A percentile compares a stretch with the other conserved stretches of the same genome.
These are phyloP conservation scores for Scaptomyza reducta DNA, from an alignment of 2,888 invertebrate genomes.

Conservation along the genomic window DNA sequence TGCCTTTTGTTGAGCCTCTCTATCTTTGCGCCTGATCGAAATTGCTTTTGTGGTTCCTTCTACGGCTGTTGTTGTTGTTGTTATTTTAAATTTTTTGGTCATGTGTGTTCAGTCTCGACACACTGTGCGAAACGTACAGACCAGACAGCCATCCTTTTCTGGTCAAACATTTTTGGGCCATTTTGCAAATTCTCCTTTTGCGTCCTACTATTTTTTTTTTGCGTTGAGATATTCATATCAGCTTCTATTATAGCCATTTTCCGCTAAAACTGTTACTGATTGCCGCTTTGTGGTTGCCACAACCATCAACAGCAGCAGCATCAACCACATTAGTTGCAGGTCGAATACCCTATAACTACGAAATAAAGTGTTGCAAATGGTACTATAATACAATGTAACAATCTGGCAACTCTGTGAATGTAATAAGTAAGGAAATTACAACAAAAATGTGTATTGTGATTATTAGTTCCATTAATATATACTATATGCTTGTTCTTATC, in stretches of 20 bases:
- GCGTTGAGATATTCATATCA: conserved; percentile 77
- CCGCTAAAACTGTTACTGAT: conserved; percentile 80
- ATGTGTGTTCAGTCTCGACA: conserved; percentile 65
- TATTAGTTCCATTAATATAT: no score
- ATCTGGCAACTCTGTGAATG: no score
- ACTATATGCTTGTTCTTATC: no score
- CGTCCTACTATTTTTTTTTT: conserved; percentile 45
- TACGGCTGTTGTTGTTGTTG: conserved; percentile 46
- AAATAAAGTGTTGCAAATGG: background rate
- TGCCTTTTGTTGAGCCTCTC: conserved; percentile 50
- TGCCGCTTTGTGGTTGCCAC: conserved; percentile 73
- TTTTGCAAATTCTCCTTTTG: conserved; percentile 72
- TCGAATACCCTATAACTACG: conserved; percentile 8
- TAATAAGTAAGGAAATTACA: no score
- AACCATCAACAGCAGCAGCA: conserved; percentile 13
- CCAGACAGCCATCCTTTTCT: conserved; percentile 20
- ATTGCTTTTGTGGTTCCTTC: conserved; percentile 80
- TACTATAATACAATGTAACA: no score
- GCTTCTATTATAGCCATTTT: conserved; percentile 79
- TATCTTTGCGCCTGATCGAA: conserved; percentile 78
- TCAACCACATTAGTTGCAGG: conserved; percentile 5
- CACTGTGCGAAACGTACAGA: conserved; percentile 12
- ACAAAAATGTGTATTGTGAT: no score
- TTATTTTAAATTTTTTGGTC: conserved; percentile 72
- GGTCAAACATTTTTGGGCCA: conserved; percentile 63